Conservation (phyloP, 2,113 vertebrate genomes). For the Elanus axillaris region DNA sequence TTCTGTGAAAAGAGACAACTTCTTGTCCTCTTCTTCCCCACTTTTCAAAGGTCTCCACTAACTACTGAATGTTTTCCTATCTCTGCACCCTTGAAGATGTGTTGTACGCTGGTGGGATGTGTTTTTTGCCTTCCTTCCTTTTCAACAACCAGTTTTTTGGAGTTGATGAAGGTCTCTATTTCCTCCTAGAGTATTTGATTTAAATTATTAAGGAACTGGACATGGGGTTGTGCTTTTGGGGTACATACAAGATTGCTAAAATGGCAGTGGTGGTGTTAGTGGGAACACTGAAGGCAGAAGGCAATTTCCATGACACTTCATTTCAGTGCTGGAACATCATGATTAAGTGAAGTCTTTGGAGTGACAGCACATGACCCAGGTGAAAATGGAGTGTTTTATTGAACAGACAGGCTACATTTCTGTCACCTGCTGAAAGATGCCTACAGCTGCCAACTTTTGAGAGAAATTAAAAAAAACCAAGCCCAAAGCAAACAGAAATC, state of each 20-base stretch:
- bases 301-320: neutral
- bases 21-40: neutral
- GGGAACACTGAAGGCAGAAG: neutral
- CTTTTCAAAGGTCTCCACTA: neutral
- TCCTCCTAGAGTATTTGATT: neutral
- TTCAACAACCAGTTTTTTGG: neutral
- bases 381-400: neutral
- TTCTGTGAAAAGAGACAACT: neutral
- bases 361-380: neutral
- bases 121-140: neutral
- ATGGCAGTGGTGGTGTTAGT: neutral
- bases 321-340: neutral
- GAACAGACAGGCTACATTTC: neutral
- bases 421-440: neutral
- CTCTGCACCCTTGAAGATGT: neutral
- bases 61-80: neutral
- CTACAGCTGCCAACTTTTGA: neutral
- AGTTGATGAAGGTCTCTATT: neutral
- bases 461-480: neutral
- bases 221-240: neutral
- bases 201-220: neutral
- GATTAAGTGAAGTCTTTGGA: neutral
- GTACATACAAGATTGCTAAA: neutral
- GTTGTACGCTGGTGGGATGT: accelerated
- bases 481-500: neutral